A percentile compares a stretch with the other conserved stretches of the same genome.
Conservation (phyloP, 2,888 invertebrate genomes). For the Nesidiocoris tenuis region DNA sequence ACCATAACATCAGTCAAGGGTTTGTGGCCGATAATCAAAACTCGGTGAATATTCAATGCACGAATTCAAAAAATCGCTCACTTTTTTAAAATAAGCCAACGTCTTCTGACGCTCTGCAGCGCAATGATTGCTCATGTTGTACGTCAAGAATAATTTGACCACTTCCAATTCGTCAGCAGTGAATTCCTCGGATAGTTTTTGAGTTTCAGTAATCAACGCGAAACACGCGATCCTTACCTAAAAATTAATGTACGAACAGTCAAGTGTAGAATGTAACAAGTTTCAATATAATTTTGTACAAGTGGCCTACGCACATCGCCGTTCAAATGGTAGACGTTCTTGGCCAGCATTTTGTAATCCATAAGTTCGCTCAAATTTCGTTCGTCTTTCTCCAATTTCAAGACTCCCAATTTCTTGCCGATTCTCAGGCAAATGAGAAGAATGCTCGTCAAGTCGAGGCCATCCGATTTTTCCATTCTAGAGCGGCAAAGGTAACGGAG, state of each 20-base stretch:
- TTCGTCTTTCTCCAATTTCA: constrained; percentile 50
- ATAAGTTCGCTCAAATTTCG: constrained; percentile 61
- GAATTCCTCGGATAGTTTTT: constrained; percentile 70
- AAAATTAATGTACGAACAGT: constrained; percentile 7
- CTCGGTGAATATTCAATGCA: no score
- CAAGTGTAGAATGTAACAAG: neutral
- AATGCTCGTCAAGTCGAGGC: constrained; percentile 17
- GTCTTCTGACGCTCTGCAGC: constrained; percentile 69
- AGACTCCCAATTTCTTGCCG: constrained; percentile 58
- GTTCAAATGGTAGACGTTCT: constrained; percentile 61
- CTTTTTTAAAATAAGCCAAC: constrained; percentile 71
- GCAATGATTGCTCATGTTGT: constrained; percentile 69
- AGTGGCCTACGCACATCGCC: constrained; percentile 59
- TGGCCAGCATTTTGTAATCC: constrained; percentile 58
- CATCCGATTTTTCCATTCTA: constrained; percentile 1
- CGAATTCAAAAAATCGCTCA: constrained; percentile 52
- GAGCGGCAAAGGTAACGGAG: no score
- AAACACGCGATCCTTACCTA: constrained; percentile 70
- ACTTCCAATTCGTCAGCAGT: constrained; percentile 63
- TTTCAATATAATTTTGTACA: neutral
- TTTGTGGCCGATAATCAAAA: no score
- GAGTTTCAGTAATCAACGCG: constrained; percentile 70
- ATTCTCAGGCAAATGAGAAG: constrained; percentile 58
- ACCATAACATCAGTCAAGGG: no score
- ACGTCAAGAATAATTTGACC: constrained; percentile 63